Evolutionary conservation across 2,888 invertebrate genomes (phyloP).

Genomic region (Meteorus colon): DNA sequence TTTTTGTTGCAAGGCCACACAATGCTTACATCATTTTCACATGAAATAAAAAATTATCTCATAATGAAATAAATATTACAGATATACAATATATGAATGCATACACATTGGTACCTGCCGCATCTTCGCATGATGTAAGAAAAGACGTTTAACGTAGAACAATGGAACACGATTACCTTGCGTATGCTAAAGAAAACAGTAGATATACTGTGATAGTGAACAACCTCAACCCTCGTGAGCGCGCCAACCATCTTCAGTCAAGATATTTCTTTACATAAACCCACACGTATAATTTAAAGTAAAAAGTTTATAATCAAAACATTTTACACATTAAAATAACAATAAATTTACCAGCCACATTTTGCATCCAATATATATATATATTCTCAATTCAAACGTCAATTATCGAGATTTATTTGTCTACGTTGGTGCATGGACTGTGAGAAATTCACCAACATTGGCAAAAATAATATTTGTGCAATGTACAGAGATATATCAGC

Average conservation of each 20-base stretch:
- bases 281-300: conserved; percentile 3
- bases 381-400: conserved; percentile 42
- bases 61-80: conserved; percentile 17
- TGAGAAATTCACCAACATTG: conserved; percentile 27
- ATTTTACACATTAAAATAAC: conserved; percentile 2
- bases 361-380: background rate
- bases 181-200: background rate
- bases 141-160: conserved; percentile 9
- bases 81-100: background rate
- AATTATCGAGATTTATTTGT: conserved; percentile 40
- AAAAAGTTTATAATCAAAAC: conserved; percentile 2
- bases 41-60: background rate
- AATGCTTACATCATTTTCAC: conserved; percentile 20
- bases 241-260: background rate
- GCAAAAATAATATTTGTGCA: conserved; percentile 38
- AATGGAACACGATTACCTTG: conserved; percentile 17
- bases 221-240: background rate
- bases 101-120: background rate
- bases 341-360: background rate
- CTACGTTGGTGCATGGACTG: background rate
- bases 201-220: background rate
- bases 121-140: background rate
- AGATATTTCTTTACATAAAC: background rate
- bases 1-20: conserved; percentile 30
- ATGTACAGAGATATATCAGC: conserved; percentile 1